phyloP scores from a whole-genome alignment of 2,113 vertebrate species.

The Gopherus flavomarginatus region DNA sequence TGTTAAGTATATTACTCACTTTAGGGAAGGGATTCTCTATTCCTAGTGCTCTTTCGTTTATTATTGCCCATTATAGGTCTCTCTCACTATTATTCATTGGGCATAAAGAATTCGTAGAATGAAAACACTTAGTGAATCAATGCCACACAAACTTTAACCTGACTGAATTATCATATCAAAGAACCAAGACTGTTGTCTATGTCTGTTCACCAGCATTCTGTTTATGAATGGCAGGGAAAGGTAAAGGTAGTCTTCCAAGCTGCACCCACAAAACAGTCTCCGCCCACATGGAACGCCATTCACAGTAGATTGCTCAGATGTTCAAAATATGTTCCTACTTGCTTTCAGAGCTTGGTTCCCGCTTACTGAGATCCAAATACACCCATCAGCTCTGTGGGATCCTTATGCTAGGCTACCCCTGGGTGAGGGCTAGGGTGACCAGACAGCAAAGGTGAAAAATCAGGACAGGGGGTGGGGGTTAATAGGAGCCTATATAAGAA shows the following conservation, averaged over 20 bases:
- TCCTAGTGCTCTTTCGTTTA: background rate
- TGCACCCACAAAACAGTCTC: background rate
- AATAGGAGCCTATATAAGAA: no score
- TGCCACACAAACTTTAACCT: background rate
- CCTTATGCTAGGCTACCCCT: background rate
- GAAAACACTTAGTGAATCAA: background rate
- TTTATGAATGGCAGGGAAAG: background rate
- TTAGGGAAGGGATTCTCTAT: background rate
- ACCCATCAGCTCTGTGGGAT: background rate
- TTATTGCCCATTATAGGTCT: background rate
- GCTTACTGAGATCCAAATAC: background rate
- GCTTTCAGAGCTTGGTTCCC: background rate
- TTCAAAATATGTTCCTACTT: background rate
- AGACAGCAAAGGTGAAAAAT: no score
- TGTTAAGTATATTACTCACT: background rate
- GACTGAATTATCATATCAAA: background rate
- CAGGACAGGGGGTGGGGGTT: no score
- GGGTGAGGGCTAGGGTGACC: background rate
- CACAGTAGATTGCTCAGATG: background rate
- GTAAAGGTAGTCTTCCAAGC: background rate
- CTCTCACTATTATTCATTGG: background rate
- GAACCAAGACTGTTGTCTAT: background rate
- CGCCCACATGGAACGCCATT: background rate
- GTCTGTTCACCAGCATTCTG: background rate
- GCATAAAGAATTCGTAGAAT: background rate